phyloP scores from a whole-genome alignment of 2,113 vertebrate species.

The Bothrops jararaca region DNA sequence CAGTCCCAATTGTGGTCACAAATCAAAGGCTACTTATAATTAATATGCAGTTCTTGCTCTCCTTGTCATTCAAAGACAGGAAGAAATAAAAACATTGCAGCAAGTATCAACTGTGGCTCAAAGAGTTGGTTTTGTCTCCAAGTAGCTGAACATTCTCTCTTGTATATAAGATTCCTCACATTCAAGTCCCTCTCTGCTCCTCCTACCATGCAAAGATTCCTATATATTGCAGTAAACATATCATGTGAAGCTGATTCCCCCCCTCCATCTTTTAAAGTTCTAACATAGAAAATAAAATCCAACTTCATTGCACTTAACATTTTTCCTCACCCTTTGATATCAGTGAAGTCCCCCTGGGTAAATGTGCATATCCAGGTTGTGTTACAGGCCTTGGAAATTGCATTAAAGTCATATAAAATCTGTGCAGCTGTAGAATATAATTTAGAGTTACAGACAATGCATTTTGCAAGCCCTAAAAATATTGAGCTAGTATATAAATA shows the following conservation, averaged over 20 bases:
- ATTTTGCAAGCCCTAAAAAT: slow-evolving; percentile 43
- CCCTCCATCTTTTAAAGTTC: neutral
- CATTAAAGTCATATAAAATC: slow-evolving; percentile 26
- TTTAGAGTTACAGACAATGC: slow-evolving; percentile 7
- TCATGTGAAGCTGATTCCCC: neutral
- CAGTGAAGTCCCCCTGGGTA: neutral
- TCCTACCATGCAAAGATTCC: neutral
- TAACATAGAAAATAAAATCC: neutral
- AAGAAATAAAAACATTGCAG: neutral
- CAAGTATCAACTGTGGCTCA: neutral
- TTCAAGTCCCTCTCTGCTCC: neutral
- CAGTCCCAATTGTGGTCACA: too few relatives aligned
- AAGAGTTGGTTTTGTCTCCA: neutral
- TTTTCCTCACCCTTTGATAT: neutral
- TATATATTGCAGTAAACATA: neutral
- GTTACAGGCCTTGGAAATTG: neutral
- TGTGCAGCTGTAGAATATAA: slow-evolving; percentile 37
- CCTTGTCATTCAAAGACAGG: neutral
- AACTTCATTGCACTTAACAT: neutral
- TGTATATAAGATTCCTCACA: neutral
- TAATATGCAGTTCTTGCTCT: neutral
- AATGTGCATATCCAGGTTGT: neutral
- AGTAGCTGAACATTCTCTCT: neutral
- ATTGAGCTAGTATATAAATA: slow-evolving; percentile 30
- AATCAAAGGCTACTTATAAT: neutral